These are phyloP conservation scores for Euwallacea similis DNA, from an alignment of 1,140 invertebrate species.

Conservation along the genomic window DNA sequence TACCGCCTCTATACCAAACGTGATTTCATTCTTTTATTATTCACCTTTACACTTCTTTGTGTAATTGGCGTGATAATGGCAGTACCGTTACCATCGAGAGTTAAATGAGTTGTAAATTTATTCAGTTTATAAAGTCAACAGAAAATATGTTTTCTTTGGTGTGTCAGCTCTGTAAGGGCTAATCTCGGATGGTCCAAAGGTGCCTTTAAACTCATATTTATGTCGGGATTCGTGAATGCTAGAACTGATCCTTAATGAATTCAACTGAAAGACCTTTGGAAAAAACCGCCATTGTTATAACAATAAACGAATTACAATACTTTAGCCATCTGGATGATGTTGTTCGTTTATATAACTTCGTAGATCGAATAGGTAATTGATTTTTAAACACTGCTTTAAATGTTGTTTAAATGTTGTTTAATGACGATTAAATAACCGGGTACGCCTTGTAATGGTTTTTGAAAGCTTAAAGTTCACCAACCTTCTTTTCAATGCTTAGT, in stretches of 20 bases:
- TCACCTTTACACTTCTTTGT: no score
- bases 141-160: background rate
- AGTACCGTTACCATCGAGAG: background rate
- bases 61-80: background rate
- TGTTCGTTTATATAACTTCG: background rate
- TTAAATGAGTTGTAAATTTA: conserved; percentile 7
- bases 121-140: background rate
- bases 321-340: background rate
- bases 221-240: no score
- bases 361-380: background rate
- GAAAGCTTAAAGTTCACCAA: background rate
- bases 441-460: background rate
- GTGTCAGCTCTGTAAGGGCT: no score
- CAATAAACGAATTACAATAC: background rate
- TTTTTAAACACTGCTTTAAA: background rate
- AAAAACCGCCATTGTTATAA: no score
- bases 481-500: background rate
- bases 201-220: no score
- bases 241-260: no score
- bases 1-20: no score
- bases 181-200: no score
- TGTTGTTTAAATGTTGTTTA: conserved; percentile 1
- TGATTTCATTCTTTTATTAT: no score
- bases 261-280: no score
- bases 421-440: background rate